phyloP scores from a whole-genome alignment of 1,140 invertebrate genomes.

The Penaeus indicus region DNA sequence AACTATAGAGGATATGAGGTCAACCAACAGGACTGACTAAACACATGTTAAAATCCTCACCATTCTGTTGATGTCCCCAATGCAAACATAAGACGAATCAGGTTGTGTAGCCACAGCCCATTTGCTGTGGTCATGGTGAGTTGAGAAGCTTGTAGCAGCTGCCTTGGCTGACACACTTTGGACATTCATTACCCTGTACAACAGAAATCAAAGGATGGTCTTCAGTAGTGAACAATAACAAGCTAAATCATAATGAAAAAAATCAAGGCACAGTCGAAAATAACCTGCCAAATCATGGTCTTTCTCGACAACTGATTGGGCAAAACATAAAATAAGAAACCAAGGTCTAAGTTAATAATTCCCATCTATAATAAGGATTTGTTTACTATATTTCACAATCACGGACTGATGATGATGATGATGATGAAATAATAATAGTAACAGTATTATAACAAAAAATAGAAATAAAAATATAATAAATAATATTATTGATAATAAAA shows the following conservation, averaged over 20 bases:
- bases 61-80: constrained; percentile 93
- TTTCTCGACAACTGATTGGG: not conserved
- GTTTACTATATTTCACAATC: not conserved
- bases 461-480: too few species aligned
- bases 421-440: too few species aligned
- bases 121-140: constrained; percentile 89
- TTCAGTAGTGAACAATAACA: not conserved
- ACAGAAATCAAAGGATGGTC: not conserved
- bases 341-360: not conserved
- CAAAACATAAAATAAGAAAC: constrained; percentile 3
- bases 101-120: constrained; percentile 82
- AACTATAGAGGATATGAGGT: not conserved
- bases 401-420: too few species aligned
- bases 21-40: too few species aligned
- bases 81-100: constrained; percentile 81
- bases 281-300: too few species aligned
- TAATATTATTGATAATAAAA: too few species aligned
- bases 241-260: not conserved
- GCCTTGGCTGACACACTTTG: constrained; percentile 68
- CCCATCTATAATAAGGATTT: constrained; percentile 70
- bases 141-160: constrained; percentile 76
- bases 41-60: constrained; percentile 70
- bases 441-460: too few species aligned
- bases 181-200: constrained; percentile 76
- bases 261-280: not conserved